Evolutionary conservation across 2,113 vertebrate species (phyloP).

Genomic region (Gasterosteus aculeatus): DNA sequence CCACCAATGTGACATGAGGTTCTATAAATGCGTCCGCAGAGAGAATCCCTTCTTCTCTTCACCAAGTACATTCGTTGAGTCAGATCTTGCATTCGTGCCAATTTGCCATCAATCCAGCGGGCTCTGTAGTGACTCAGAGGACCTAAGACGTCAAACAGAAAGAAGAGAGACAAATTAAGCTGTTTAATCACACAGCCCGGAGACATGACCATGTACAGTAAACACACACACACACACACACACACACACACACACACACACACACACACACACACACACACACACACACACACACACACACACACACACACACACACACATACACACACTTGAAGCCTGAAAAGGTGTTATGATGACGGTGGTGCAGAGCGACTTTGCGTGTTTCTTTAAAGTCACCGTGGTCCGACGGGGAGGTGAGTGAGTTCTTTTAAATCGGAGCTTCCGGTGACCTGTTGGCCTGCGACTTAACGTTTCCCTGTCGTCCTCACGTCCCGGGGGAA

Average conservation of each 20-base stretch:
- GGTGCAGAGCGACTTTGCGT: constrained; percentile 21
- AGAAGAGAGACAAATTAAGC: constrained; percentile 1
- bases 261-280: not conserved
- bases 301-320: not conserved
- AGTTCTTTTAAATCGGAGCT: constrained; percentile 22
- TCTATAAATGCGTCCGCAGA: not conserved
- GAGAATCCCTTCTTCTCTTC: not conserved
- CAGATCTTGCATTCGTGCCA: constrained; percentile 8
- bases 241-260: not conserved
- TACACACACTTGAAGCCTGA: constrained; percentile 18
- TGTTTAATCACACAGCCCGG: constrained; percentile 49
- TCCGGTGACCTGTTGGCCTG: constrained; percentile 37
- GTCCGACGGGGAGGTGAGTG: constrained; percentile 49
- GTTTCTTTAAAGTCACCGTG: constrained; percentile 44
- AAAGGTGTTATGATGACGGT: constrained; percentile 24
- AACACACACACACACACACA: not conserved
- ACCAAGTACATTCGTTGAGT: not conserved
- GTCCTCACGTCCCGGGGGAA: constrained; percentile 12
- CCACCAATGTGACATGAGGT: not conserved
- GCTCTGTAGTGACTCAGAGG: constrained; percentile 31
- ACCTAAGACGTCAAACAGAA: constrained; percentile 31
- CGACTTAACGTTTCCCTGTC: constrained; percentile 29
- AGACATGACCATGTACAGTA: constrained; percentile 1
- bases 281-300: too few relatives aligned
- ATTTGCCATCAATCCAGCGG: constrained; percentile 21